Conservation (phyloP, 1,140 invertebrate species). For the Cherax destructor region DNA sequence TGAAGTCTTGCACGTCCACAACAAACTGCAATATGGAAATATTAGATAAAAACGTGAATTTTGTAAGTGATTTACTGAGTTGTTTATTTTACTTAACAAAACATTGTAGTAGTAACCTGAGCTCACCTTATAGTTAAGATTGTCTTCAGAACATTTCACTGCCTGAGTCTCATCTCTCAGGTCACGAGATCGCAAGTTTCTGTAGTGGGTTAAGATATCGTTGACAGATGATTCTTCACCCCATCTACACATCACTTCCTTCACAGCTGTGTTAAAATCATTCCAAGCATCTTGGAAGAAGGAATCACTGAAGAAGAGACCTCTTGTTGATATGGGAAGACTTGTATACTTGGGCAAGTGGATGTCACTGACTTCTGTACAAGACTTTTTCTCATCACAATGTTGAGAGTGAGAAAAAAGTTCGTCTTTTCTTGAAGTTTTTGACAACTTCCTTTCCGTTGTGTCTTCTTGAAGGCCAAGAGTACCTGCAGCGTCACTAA, state of each 20-base stretch:
- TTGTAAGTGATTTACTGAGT: neutral
- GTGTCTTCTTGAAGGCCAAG: neutral
- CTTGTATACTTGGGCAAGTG: neutral
- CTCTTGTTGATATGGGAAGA: conserved; percentile 28
- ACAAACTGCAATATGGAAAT: conserved; percentile 17
- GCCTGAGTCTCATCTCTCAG: conserved; percentile 51
- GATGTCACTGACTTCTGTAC: neutral
- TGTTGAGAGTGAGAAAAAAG: neutral
- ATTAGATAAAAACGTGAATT: neutral
- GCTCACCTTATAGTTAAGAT: conserved; percentile 24
- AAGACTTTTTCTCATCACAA: neutral
- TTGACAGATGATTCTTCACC: conserved; percentile 9
- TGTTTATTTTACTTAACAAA: neutral
- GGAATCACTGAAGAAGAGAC: conserved; percentile 42
- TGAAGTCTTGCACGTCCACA: conserved; percentile 60
- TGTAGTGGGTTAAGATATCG: conserved; percentile 32
- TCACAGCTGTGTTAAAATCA: conserved; percentile 36
- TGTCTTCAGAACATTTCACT: conserved; percentile 20
- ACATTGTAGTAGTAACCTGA: too few species aligned
- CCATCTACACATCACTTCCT: conserved; percentile 43
- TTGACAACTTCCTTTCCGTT: neutral
- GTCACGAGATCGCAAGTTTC: conserved; percentile 20
- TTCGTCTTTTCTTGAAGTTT: neutral
- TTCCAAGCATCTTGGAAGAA: conserved; percentile 52
- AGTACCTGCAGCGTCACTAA: neutral